These are phyloP conservation scores for Ashinkailepas kermadecensis DNA, from an alignment of 2,888 invertebrate species.

Conservation along the genomic window DNA sequence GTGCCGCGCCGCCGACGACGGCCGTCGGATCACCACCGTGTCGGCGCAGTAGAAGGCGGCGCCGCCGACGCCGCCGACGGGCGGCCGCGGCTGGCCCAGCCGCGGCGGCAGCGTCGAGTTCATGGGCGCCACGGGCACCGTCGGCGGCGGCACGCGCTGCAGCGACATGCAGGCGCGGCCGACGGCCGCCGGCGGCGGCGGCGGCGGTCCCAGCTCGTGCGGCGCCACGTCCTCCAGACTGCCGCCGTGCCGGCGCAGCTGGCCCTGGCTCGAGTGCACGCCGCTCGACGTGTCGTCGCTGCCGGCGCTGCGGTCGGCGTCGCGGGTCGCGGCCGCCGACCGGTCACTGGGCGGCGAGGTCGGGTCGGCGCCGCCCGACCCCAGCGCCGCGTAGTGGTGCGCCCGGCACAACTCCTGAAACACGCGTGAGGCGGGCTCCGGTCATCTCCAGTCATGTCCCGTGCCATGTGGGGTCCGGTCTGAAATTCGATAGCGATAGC, in stretches of 20 bases:
- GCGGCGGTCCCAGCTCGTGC: neutral
- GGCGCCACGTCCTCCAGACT: no score
- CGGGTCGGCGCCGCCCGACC: neutral
- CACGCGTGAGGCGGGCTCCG: no score
- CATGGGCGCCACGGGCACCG: neutral
- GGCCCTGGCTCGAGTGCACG: neutral
- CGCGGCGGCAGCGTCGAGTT: slow-evolving; percentile 6
- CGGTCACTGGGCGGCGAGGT: neutral
- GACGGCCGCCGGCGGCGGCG: neutral
- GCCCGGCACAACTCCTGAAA: neutral
- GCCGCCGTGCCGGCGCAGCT: neutral
- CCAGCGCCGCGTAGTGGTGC: neutral
- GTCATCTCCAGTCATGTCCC: no score
- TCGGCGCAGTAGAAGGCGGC: neutral
- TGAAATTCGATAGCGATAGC: no score
- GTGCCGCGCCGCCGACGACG: neutral
- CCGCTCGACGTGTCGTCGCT: neutral
- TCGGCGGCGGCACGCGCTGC: slow-evolving; percentile 11
- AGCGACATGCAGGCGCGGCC: slow-evolving; percentile 5
- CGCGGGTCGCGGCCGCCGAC: neutral
- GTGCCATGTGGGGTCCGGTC: no score
- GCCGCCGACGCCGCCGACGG: neutral
- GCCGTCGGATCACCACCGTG: slow-evolving; percentile 12
- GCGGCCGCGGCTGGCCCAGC: neutral
- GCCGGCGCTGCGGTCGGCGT: neutral